phyloP scores from a whole-genome alignment of 2,797 vertebrate genomes.

The Sebastes melanostomus region DNA sequence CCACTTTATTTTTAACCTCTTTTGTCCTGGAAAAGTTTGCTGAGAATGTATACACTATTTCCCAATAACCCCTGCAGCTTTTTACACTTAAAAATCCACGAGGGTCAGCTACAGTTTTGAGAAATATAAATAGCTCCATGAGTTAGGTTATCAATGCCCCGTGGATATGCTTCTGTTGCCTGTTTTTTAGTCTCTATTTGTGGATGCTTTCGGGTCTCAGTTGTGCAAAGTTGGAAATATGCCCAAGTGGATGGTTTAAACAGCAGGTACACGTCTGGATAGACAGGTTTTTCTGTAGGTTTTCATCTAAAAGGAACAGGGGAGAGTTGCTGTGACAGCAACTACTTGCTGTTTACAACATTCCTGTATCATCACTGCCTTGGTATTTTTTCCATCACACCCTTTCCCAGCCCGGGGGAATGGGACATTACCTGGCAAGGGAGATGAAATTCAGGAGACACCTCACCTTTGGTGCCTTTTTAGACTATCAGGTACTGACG shows the following conservation, averaged over 20 bases:
- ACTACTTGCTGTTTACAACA: neutral
- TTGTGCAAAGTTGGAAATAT: neutral
- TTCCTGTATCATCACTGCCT: neutral
- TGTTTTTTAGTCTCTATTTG: neutral
- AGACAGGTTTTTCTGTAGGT: neutral
- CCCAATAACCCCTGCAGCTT: neutral
- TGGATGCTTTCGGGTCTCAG: neutral
- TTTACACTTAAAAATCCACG: neutral
- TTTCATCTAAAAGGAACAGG: neutral
- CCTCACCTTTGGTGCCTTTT: conserved; percentile 10
- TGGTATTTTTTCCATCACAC: conserved; percentile 5
- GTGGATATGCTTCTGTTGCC: neutral
- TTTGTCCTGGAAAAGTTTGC: neutral
- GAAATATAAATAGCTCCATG: neutral
- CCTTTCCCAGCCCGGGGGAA: neutral
- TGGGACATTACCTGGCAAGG: neutral
- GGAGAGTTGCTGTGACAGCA: neutral
- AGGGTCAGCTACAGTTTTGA: neutral
- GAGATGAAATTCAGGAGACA: conserved; percentile 6
- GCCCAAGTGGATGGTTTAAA: neutral
- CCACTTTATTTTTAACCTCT: conserved; percentile 1
- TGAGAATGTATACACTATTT: neutral
- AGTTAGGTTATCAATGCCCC: neutral
- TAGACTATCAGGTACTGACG: neutral
- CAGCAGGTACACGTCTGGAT: neutral